phyloP scores from a whole-genome alignment of 2,797 vertebrate species.

The Galago senegalensis region DNA sequence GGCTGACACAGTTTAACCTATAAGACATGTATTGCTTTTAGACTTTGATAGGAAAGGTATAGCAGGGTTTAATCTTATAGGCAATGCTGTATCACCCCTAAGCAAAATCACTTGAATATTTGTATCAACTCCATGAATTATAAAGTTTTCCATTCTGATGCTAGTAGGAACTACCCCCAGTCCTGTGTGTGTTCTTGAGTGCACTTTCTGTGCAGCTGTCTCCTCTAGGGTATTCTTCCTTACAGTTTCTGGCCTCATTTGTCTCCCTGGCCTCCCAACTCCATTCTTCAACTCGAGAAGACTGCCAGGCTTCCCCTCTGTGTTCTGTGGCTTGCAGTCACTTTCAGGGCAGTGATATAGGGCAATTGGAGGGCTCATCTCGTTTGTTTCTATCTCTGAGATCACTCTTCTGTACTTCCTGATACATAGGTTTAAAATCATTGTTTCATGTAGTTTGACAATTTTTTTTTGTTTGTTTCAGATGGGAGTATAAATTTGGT shows the following conservation, averaged over 20 bases:
- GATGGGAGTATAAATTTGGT: background rate
- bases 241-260: background rate
- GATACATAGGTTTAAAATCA: conserved; percentile 20
- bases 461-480: conserved; percentile 15
- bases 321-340: background rate
- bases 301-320: background rate
- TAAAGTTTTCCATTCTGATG: background rate
- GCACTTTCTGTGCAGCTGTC: background rate
- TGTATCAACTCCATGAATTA: background rate
- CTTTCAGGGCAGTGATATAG: background rate
- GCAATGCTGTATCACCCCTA: background rate
- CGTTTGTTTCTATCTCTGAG: conserved; percentile 18
- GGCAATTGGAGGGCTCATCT: background rate
- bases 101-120: background rate
- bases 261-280: background rate
- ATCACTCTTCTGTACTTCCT: background rate
- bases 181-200: background rate
- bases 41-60: background rate
- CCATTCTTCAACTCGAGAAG: background rate
- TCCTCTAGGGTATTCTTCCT: background rate
- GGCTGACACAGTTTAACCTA: background rate
- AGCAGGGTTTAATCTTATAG: background rate
- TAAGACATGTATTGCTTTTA: background rate
- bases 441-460: background rate
- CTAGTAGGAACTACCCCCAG: background rate